Evolutionary conservation across 2,113 vertebrate species (phyloP).

Genomic region (Coptodon rendalli): DNA sequence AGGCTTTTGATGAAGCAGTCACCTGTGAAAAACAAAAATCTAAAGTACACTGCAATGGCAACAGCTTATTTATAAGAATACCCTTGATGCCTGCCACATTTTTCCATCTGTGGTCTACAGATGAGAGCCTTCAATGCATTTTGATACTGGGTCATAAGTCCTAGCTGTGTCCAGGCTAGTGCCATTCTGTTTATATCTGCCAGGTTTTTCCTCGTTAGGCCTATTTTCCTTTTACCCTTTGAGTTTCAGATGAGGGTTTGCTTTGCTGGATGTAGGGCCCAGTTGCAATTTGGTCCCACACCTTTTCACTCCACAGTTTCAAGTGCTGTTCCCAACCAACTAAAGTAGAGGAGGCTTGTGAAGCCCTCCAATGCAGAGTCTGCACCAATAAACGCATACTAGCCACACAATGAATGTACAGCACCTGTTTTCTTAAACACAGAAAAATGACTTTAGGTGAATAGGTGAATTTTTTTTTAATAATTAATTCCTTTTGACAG

Average conservation of each 20-base stretch:
- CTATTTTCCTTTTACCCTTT: not conserved
- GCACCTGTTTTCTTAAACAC: not conserved
- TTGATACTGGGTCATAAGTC: not conserved
- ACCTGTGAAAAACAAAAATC: not conserved
- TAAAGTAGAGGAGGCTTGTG: not conserved
- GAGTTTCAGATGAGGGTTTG: not conserved
- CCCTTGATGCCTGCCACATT: not conserved
- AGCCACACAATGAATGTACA: rapidly evolving
- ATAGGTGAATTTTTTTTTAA: rapidly evolving
- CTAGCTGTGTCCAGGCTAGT: not conserved
- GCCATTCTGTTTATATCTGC: not conserved
- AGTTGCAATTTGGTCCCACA: not conserved
- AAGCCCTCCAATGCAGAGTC: not conserved
- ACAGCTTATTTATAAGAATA: not conserved
- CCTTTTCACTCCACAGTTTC: not conserved
- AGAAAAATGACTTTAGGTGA: not conserved
- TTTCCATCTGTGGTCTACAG: not conserved
- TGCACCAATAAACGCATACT: rapidly evolving
- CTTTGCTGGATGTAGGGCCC: not conserved
- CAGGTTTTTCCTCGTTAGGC: rapidly evolving
- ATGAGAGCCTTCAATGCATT: not conserved
- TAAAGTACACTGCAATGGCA: not conserved
- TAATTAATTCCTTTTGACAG: not conserved
- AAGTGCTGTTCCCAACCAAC: not conserved
- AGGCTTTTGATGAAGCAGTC: not conserved